Percentiles rank a stretch among this genome's conserved stretches.
phyloP scores from a whole-genome alignment of 2,888 invertebrate species.

The Bruchidius siliquastri region DNA sequence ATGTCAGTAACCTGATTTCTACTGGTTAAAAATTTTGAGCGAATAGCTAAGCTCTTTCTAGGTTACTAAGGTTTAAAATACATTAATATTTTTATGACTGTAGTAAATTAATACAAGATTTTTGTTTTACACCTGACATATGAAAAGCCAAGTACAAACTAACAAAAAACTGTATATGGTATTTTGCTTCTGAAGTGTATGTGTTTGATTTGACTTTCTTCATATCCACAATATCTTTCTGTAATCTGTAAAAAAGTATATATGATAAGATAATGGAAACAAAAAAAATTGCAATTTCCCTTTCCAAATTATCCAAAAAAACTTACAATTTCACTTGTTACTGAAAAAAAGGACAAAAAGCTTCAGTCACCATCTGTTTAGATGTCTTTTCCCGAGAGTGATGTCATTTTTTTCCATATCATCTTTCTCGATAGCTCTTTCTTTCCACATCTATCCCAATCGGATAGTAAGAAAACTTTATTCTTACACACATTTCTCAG shows the following conservation, averaged over 20 bases:
- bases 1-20: not conserved
- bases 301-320: too few relatives aligned
- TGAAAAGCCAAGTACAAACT: not conserved
- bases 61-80: not conserved
- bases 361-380: too few relatives aligned
- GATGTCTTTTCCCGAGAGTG: too few relatives aligned
- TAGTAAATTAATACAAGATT: not conserved
- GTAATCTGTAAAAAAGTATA: not conserved
- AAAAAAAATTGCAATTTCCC: too few relatives aligned
- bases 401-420: too few relatives aligned
- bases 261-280: not conserved
- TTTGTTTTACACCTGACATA: not conserved
- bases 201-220: not conserved
- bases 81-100: not conserved
- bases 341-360: too few relatives aligned
- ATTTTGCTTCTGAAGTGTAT: not conserved
- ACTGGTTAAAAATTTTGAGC: not conserved
- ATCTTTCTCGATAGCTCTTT: too few relatives aligned
- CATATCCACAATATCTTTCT: not conserved
- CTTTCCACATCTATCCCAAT: too few relatives aligned
- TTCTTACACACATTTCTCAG: too few relatives aligned
- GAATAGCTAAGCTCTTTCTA: too few relatives aligned
- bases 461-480: too few relatives aligned
- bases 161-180: not conserved
- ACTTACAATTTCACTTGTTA: too few relatives aligned